phyloP scores from a whole-genome alignment of 2,113 vertebrate genomes.

The Saccopteryx leptura region DNA sequence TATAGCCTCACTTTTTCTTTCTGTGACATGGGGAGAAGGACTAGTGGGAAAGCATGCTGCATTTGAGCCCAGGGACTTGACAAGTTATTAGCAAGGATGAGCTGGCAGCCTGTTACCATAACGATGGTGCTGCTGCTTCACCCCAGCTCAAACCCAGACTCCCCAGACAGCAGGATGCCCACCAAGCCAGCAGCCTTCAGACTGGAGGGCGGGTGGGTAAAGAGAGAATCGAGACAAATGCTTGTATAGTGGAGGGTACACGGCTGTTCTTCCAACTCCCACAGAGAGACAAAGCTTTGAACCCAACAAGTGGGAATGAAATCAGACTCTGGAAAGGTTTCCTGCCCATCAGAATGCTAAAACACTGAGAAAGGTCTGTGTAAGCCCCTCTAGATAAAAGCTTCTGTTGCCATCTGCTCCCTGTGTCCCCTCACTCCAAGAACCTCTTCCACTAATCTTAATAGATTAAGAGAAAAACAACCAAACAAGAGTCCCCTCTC shows the following conservation, averaged over 20 bases:
- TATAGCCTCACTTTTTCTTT: slow-evolving; percentile 80
- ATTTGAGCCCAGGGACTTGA: slow-evolving; percentile 72
- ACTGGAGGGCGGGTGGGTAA: slow-evolving; percentile 55
- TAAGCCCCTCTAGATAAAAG: slow-evolving; percentile 10
- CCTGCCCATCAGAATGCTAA: slow-evolving; percentile 54
- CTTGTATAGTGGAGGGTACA: slow-evolving; percentile 65
- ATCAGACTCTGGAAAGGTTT: slow-evolving; percentile 69
- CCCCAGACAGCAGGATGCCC: slow-evolving; percentile 83
- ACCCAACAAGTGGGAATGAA: slow-evolving; percentile 63
- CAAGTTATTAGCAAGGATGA: slow-evolving; percentile 84
- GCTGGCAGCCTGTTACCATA: slow-evolving; percentile 85
- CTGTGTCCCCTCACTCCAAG: neutral
- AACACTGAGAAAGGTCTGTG: slow-evolving; percentile 10
- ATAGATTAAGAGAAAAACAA: neutral
- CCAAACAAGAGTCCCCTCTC: neutral
- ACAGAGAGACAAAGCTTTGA: slow-evolving; percentile 66
- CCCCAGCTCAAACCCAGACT: slow-evolving; percentile 85
- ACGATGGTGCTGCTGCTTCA: slow-evolving; percentile 81
- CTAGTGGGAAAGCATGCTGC: slow-evolving; percentile 43
- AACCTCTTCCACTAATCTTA: slow-evolving; percentile 40
- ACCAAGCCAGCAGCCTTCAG: slow-evolving; percentile 83
- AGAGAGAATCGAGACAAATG: slow-evolving; percentile 68
- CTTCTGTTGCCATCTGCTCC: neutral
- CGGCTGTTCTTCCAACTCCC: slow-evolving; percentile 73
- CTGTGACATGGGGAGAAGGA: slow-evolving; percentile 80